Evolutionary conservation across 1,140 invertebrate species (phyloP), one percentile per base, ranked within the genome.

Genomic region (Bombus turneri): DNA sequence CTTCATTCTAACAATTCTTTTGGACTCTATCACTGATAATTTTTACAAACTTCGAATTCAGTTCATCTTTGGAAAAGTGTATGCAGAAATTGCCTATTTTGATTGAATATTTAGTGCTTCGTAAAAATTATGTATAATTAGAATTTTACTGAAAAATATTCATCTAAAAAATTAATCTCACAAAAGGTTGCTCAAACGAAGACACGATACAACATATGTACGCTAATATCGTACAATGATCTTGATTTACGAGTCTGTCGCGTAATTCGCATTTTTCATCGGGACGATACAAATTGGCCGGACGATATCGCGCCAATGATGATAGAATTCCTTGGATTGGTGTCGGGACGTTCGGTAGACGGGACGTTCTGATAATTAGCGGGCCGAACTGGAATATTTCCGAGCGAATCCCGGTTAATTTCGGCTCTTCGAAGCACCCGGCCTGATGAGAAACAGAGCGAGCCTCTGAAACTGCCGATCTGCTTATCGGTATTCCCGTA

Each of bases 371-470:
- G 31, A 37, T 82, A 74, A 82, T 82, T 82, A 62, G 28, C n/a
- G 15, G 25, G 4, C 73, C 31, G 43, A 18, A 12, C 15, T 22
- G 10, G 22, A 75, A 68, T 53, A 53, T 76, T 76, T 76, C 62
- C 22, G 0, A 12, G n/a, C 10, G 62, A 47, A 77, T 83, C 18
- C 6, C 41, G 28, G 25, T 53, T 66, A 47, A 83, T 68, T 76
- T 62, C 43, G 59, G 47, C 57, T 53, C 57, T 47, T 37, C 18
- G 15, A 10, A 3, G 18, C 59, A 25, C 28, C 41, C 31, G 5
- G 37, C 22, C 43, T 75, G 72, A 76, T n/a, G 72, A 31, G 72
- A 12, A 83, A 83, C 81, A 83, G 73, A 76, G 73, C 73, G n/a
- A 9, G 57, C 15, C 73, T 41, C 81, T 77, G 81, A 68, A 41